A percentile compares a stretch with the other conserved stretches of the same genome.
These are phyloP conservation scores for Myotis planiceps DNA, from an alignment of 2,797 vertebrate species.

Conservation along the genomic window DNA sequence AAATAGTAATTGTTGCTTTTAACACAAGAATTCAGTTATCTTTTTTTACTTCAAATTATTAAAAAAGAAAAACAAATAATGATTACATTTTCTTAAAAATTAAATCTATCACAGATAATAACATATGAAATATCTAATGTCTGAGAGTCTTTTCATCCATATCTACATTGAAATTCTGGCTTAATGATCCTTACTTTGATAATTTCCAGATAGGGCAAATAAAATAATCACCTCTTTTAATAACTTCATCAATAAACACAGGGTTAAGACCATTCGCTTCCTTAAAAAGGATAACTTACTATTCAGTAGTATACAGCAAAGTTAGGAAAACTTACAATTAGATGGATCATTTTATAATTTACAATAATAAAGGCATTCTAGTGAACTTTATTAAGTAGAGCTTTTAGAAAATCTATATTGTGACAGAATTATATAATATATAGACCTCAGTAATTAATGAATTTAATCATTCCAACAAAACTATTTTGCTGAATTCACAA, in stretches of 20 bases:
- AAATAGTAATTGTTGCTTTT: not conserved
- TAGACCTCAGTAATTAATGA: not conserved
- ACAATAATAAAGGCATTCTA: not conserved
- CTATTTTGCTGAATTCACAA: slow-evolving; percentile 29
- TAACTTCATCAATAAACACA: not conserved
- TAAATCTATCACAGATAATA: not conserved
- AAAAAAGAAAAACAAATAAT: slow-evolving; percentile 15
- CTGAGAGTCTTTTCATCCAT: not conserved
- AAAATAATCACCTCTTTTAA: not conserved
- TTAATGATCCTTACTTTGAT: not conserved
- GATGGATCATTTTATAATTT: not conserved
- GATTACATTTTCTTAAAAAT: not conserved
- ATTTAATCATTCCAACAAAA: not conserved
- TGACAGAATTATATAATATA: not conserved
- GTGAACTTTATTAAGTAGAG: not conserved
- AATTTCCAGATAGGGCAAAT: not conserved
- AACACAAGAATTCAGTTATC: slow-evolving; percentile 11
- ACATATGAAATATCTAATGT: not conserved
- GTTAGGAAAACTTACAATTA: slow-evolving; percentile 6
- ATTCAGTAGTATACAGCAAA: not conserved
- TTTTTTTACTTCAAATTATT: slow-evolving; percentile 29
- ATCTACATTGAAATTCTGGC: slow-evolving; percentile 13
- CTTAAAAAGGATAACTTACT: not conserved
- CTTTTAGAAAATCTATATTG: not conserved
- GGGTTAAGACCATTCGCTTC: not conserved